A percentile compares a stretch with the other conserved stretches of the same genome.
These are phyloP conservation scores for Neoitamus cyanurus DNA, from an alignment of 2,888 invertebrate genomes.

Conservation along the genomic window DNA sequence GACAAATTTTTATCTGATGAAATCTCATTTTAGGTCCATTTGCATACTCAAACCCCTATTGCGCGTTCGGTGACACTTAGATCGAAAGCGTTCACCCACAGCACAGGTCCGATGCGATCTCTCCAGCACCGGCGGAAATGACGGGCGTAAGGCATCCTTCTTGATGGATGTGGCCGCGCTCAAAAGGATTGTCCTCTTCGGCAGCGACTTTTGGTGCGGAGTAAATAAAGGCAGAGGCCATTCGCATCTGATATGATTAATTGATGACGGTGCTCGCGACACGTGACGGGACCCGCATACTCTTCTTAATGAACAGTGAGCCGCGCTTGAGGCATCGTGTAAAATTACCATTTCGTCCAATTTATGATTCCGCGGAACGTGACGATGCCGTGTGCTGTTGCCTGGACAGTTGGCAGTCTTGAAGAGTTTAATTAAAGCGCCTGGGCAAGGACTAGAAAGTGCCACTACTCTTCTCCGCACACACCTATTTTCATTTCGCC, in stretches of 20 bases:
- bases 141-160: conserved; percentile 8
- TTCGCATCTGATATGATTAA: conserved; percentile 52
- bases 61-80: not conserved
- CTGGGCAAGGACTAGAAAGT: not conserved
- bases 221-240: conserved; percentile 27
- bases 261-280: conserved; percentile 51
- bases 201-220: conserved; percentile 21
- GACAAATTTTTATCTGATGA: conserved; percentile 50
- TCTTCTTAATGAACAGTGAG: conserved; percentile 49
- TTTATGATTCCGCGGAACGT: conserved; percentile 40
- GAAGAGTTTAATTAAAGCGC: conserved; percentile 27
- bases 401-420: not conserved
- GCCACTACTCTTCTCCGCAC: not conserved
- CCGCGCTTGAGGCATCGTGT: conserved; percentile 43
- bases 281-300: conserved; percentile 52
- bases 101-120: not conserved
- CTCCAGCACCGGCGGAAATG: not conserved
- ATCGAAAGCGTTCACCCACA: not conserved
- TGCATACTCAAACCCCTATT: conserved; percentile 50
- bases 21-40: conserved; percentile 49
- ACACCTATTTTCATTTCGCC: not conserved
- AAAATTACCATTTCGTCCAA: conserved; percentile 50
- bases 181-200: conserved; percentile 49
- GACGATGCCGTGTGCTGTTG: not conserved
- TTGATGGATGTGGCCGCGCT: conserved; percentile 24